Evolutionary conservation across 2,113 vertebrate genomes (phyloP).

Genomic region (Erinaceus europaeus): DNA sequence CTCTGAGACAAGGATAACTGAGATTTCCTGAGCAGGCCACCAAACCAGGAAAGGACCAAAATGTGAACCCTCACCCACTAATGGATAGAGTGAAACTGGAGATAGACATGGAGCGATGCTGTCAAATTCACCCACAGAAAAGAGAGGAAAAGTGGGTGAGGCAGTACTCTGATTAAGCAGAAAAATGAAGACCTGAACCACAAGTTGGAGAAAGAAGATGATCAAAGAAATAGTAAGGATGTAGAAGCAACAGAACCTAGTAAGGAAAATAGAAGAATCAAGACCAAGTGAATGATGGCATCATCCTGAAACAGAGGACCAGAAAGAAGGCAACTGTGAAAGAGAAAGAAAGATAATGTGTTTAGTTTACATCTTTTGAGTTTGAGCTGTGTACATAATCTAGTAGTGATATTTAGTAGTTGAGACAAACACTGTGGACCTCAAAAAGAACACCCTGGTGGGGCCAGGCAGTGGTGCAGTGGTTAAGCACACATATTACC

Average conservation of each 20-base stretch:
- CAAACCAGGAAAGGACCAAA: background rate
- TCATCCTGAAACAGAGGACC: background rate
- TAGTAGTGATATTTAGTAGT: background rate
- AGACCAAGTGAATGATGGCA: background rate
- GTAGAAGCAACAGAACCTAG: background rate
- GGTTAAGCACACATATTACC: too few relatives aligned
- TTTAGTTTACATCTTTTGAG: background rate
- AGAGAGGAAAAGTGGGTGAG: background rate
- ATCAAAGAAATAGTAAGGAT: background rate
- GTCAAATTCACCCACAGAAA: background rate
- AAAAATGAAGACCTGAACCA: background rate
- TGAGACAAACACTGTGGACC: background rate
- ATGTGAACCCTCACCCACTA: too few relatives aligned
- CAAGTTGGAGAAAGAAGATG: background rate
- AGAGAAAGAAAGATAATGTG: background rate
- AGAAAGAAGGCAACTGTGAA: background rate
- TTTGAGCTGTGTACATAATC: background rate
- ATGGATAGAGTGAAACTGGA: background rate
- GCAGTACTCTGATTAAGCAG: too few relatives aligned
- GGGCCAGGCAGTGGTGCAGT: too few relatives aligned
- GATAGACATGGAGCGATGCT: rapidly evolving
- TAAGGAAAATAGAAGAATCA: background rate
- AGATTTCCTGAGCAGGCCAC: background rate
- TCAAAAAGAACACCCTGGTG: too few relatives aligned
- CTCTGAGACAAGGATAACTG: background rate